Evolutionary conservation across 2,113 vertebrate species (phyloP), one percentile per base, ranked within the genome.

Genomic region (Anhinga rufa): DNA sequence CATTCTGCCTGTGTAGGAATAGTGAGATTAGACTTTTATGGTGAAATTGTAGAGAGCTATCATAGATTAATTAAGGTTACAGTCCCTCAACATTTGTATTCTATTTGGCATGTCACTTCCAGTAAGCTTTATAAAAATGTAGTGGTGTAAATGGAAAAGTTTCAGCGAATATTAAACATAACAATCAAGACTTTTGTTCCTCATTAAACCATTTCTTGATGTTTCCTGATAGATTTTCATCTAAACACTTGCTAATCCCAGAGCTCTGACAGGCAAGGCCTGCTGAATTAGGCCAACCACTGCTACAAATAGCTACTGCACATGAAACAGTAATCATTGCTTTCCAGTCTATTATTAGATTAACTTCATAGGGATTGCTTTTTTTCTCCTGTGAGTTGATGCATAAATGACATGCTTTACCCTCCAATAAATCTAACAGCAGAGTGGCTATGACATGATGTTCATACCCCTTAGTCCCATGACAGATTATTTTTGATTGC

Each of bases 301-400:
- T 93, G 92, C 95, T 97, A 94, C 97, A 97, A 97, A 98, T 97
- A 98, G 93, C 96, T 97, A 86, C 92, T 97, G 95, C 97, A 97
- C 97, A 97, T 97, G 97, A 98, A 98, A 97, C 49, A 80, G 97
- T 98, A 98, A 98, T 98, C 98, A 97, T 97, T 97, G 96, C 95
- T 97, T 98, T 98, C 95, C 95, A 98, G 95, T 97, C 97, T 98
- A 97, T 98, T 98, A 98, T 98, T 98, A 98, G 97, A 98, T 98
- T 98, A 98, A 98, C 98, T 98, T 98, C 97, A 95, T 95, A 97
- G 96, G 97, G 96, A 97, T 98, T 98, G 97, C 96, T 97, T 98
- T 98, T 98, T 98, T 97, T 97, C 97, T 98, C 97, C 92, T 97
- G 97, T 98, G 98, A 97, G 89, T 97, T 98, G 97, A 98, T 97